Conservation (phyloP, 2,797 vertebrate genomes). For the Ctenochaetus hawaiiensis region DNA sequence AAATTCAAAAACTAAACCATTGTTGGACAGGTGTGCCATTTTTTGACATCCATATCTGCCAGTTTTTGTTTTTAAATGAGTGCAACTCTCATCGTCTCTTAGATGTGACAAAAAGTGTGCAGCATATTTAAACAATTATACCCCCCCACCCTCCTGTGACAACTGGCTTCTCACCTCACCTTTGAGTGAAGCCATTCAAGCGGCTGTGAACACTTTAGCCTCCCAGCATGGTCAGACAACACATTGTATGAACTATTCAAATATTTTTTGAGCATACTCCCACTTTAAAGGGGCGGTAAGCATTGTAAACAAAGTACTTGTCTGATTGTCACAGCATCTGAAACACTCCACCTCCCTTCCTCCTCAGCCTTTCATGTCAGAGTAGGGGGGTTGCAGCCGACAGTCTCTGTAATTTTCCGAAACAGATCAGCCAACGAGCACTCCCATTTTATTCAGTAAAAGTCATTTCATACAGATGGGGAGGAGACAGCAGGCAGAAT, state of each 20-base stretch:
- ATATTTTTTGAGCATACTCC: too few relatives aligned
- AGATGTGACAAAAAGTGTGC: not conserved
- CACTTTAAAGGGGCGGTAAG: too few relatives aligned
- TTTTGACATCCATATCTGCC: not conserved
- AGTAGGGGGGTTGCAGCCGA: not conserved
- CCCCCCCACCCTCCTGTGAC: too few relatives aligned
- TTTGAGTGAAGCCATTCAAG: too few relatives aligned
- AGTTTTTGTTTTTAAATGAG: too few relatives aligned
- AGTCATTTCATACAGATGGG: not conserved
- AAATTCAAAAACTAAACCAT: not conserved
- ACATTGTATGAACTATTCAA: too few relatives aligned
- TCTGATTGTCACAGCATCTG: not conserved
- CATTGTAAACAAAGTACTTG: too few relatives aligned
- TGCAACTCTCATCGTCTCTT: too few relatives aligned
- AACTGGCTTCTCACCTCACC: too few relatives aligned
- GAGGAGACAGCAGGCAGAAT: not conserved
- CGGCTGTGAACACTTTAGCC: too few relatives aligned
- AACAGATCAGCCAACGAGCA: not conserved
- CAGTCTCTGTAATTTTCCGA: not conserved
- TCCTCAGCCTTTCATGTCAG: not conserved
- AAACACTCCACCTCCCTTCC: not conserved
- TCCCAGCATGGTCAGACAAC: too few relatives aligned
- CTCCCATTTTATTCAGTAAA: not conserved
- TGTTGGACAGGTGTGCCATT: not conserved
- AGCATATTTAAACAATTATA: not conserved